Evolutionary conservation across 2,797 vertebrate species (phyloP), one percentile per base, ranked within the genome.

Genomic region (Phoeniculus purpureus): DNA sequence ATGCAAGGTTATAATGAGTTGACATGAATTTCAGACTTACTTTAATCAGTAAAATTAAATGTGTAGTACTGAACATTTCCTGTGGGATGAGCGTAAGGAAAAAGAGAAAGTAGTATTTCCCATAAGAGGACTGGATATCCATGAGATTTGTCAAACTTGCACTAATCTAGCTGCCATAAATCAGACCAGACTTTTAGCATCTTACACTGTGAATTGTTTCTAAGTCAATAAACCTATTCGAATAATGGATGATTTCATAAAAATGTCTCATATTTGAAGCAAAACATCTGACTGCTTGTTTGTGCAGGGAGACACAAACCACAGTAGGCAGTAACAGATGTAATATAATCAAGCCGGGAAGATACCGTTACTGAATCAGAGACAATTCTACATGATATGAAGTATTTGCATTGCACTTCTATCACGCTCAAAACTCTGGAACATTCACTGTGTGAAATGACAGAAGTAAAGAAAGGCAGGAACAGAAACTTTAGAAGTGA

Each of bases 81-180:
- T 64, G 21, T 79, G 51, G 89, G 64, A 92, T 60, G 27, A 66
- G 15, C 17, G 48, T 13, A 23, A 58, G 26, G n/a, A 72, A 66
- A 59, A 74, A 21, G 48, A 22, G 19, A 22, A 52, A 26, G 14
- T 62, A 21, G 87, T 59, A 9, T 75, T 86, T 68, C 65, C 71
- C 45, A 15, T 32, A 87, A 76, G 34, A 91, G 88, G 58, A 67
- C 1, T 78, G 29, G 27, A 20, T 85, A 87, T 27, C 43, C 61
- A 82, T 81, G 52, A 87, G 15, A 37, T 40, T 71, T 87, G n/a
- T 66, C 61, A 92, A 84, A 85, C 92, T 81, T 92, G 89, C 40
- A n/a, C 40, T 29, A 90, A 90, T 88, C 92, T 77, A 61, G 87
- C 72, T 62, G 81, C 17, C 50, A 84, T 81, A 87, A 83, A 79